Percentiles rank a stretch among this genome's conserved stretches.
These are phyloP conservation scores for Sphaeramia orbicularis DNA, from an alignment of 2,797 vertebrate species.

Conservation along the genomic window DNA sequence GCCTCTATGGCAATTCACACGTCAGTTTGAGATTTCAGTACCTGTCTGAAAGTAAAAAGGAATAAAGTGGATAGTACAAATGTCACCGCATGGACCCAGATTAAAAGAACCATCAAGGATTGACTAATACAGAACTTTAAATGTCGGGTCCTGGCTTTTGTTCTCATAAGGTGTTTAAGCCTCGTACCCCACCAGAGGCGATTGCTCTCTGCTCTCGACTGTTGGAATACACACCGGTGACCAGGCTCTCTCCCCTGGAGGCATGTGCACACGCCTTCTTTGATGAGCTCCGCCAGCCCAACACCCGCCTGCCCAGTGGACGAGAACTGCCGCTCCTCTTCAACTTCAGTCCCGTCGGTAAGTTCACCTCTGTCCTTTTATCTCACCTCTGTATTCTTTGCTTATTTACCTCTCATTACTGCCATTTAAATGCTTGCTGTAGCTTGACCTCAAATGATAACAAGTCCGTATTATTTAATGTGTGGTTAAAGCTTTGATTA, in stretches of 20 bases:
- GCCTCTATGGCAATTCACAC: too few relatives aligned
- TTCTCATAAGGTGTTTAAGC: constrained; percentile 89
- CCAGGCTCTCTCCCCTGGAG: constrained; percentile 92
- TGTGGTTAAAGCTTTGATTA: constrained; percentile 19
- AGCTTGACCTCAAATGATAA: background rate
- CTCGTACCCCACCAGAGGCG: constrained; percentile 93
- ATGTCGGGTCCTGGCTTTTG: background rate
- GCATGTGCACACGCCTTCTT: constrained; percentile 95
- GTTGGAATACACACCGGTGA: constrained; percentile 94
- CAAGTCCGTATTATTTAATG: background rate
- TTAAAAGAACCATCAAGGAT: too few relatives aligned
- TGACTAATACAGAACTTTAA: background rate
- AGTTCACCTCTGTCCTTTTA: constrained; percentile 54
- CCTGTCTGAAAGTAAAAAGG: background rate
- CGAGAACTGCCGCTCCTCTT: constrained; percentile 93
- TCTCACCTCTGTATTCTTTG: background rate
- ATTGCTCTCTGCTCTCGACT: constrained; percentile 93
- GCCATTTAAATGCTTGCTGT: background rate
- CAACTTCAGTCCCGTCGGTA: constrained; percentile 95
- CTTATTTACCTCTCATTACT: background rate
- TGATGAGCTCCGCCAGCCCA: constrained; percentile 91
- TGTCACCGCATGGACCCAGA: too few relatives aligned
- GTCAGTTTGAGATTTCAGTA: background rate
- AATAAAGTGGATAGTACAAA: too few relatives aligned
- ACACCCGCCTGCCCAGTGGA: constrained; percentile 91